Evolutionary conservation across 2,888 invertebrate genomes (phyloP), one percentile per base, ranked within the genome.

Genomic region (Arenicola marina): DNA sequence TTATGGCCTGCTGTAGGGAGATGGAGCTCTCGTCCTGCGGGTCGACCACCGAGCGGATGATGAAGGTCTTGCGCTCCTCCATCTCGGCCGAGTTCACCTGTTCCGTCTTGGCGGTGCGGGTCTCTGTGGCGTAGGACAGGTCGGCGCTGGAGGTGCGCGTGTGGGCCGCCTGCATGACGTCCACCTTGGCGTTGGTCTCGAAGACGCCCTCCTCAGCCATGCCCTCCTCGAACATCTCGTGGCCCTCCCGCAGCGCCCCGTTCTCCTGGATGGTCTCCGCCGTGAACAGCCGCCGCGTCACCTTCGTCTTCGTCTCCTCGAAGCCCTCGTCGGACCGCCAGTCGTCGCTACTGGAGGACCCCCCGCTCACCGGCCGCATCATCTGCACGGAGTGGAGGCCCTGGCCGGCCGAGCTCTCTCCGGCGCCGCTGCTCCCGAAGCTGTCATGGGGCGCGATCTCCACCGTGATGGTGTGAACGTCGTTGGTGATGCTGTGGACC

Each of bases 41-140:
- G 85, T 96, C 90, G 32, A 91, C 83, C 76, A 95, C 78, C 4
- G 73, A 71, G 53, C 70, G 65, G 56, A 80, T 76, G 15, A 71
- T 68, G 65, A 76, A 73, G 2, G 76, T 63, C 62, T 76, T 76
- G 45, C 71, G 66, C 61, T 80, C 81, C 59, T 81, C 81, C 61
- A 75, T 71, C n/a, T 78, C 72, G 0, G 74, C 73, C 15, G 75
- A 70, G 18, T 67, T 64, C 3, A 81, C 73, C 65, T 81, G 75
- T 58, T 77, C 75, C 3, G 78, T 75, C 31, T 75, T 70, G 7
- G 73, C 68, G 1, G 61, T 71, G 66, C 72, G 67, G 32, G 63
- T 65, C 21, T 71, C 66, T 15, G 58, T 60, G 31, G 66, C 69
- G 31, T 57, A 55, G 21, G 69, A 71, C 34, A 64, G 65, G 2